phyloP scores from a whole-genome alignment of 2,113 vertebrate species.

The Alectura lathami region DNA sequence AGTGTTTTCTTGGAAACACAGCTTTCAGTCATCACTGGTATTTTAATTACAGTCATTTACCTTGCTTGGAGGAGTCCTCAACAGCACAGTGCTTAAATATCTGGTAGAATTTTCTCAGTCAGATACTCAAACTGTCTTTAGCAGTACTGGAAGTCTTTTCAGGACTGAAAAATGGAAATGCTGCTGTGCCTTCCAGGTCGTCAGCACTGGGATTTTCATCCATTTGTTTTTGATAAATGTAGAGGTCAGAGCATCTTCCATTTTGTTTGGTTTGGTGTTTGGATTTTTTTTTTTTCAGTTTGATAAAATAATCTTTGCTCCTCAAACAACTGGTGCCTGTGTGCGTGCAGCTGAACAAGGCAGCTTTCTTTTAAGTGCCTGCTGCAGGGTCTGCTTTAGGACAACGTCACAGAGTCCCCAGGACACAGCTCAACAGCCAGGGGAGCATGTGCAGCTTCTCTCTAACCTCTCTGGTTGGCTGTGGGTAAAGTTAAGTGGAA shows the following conservation, averaged over 20 bases:
- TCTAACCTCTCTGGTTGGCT: neutral
- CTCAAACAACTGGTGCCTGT: neutral
- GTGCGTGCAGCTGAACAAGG: neutral
- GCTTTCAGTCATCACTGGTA: neutral
- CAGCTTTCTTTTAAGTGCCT: neutral
- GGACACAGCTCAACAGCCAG: neutral
- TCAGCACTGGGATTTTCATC: neutral
- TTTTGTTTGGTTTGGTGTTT: neutral
- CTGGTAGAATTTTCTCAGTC: neutral
- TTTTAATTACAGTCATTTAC: neutral
- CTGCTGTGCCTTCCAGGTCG: neutral
- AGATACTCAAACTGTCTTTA: neutral
- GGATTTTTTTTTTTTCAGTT: neutral
- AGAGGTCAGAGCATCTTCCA: neutral
- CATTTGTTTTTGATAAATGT: neutral
- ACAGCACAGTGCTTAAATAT: neutral
- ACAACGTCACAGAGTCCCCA: neutral
- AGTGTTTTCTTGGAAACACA: neutral
- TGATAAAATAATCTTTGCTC: neutral
- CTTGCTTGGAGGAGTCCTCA: neutral
- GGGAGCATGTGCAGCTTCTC: neutral
- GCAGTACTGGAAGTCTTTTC: neutral
- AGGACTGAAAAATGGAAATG: neutral
- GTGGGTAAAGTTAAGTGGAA: neutral
- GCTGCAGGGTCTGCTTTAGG: neutral